These are phyloP conservation scores for Drosophila borborema DNA, from an alignment of 2,888 invertebrate species.

Conservation along the genomic window DNA sequence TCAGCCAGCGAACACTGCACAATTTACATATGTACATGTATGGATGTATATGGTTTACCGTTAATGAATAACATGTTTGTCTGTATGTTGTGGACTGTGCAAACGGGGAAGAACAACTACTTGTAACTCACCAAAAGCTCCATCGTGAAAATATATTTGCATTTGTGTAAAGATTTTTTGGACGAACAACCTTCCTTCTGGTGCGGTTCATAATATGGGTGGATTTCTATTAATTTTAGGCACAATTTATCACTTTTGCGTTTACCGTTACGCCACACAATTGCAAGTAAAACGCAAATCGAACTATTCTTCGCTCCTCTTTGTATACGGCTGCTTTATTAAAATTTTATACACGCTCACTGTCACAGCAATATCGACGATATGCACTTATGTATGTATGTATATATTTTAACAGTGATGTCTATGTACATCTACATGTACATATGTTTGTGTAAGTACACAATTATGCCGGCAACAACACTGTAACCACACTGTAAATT, in stretches of 20 bases:
- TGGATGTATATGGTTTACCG: conserved; percentile 42
- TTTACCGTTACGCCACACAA: conserved; percentile 54
- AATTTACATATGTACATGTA: background rate
- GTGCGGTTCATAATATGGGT: conserved; percentile 83
- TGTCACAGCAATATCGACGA: conserved; percentile 10
- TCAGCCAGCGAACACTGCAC: conserved; percentile 3
- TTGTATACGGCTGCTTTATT: conserved; percentile 27
- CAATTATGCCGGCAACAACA: conserved; percentile 37
- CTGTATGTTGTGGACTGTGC: background rate
- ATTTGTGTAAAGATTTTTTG: conserved; percentile 88
- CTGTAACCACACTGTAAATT: conserved; percentile 34
- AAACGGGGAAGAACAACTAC: conserved; percentile 7
- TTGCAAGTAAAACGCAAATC: conserved; percentile 22
- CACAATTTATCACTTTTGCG: conserved; percentile 38
- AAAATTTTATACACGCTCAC: conserved; percentile 29
- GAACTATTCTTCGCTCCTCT: background rate
- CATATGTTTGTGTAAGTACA: background rate
- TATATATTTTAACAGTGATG: background rate
- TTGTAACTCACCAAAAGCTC: conserved; percentile 88
- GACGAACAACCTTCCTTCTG: conserved; percentile 86
- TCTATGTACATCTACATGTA: no score
- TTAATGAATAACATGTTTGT: conserved; percentile 38
- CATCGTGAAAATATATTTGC: conserved; percentile 88
- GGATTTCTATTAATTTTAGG: conserved; percentile 13
- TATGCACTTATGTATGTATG: background rate